phyloP scores from a whole-genome alignment of 1,140 invertebrate genomes.

The Drosophila leontia region DNA sequence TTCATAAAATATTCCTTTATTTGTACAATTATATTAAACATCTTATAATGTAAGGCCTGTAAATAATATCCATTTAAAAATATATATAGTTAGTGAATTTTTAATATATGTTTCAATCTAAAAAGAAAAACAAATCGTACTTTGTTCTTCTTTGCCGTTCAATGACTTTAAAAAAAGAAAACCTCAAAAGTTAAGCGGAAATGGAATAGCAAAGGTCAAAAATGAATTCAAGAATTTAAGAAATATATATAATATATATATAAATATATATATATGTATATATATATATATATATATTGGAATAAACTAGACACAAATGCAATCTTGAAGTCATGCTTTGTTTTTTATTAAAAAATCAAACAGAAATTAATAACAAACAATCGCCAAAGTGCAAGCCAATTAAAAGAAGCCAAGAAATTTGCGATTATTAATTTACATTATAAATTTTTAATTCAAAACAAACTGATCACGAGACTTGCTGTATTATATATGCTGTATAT shows the following conservation, averaged over 20 bases:
- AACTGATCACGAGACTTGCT: constrained; percentile 3
- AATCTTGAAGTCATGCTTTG: neutral
- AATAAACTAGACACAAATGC: neutral
- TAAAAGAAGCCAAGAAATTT: neutral
- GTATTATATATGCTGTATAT: neutral
- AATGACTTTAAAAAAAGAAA: neutral
- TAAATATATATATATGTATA: neutral
- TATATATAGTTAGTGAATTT: neutral
- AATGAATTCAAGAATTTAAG: neutral
- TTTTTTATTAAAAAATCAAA: neutral
- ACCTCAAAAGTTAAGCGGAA: constrained; percentile 4
- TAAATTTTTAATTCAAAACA: neutral
- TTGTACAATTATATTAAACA: too few species aligned
- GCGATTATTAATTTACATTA: neutral
- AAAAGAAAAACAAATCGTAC: neutral
- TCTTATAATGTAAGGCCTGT: too few species aligned
- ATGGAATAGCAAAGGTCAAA: neutral
- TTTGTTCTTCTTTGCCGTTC: neutral
- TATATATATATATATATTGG: too few species aligned
- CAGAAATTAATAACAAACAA: neutral
- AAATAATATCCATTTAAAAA: neutral
- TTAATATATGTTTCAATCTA: neutral
- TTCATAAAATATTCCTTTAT: too few species aligned
- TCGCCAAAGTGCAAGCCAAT: neutral
- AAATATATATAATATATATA: neutral